Conservation (phyloP, 2,888 invertebrate species). For the Clepsis dumicolana region DNA sequence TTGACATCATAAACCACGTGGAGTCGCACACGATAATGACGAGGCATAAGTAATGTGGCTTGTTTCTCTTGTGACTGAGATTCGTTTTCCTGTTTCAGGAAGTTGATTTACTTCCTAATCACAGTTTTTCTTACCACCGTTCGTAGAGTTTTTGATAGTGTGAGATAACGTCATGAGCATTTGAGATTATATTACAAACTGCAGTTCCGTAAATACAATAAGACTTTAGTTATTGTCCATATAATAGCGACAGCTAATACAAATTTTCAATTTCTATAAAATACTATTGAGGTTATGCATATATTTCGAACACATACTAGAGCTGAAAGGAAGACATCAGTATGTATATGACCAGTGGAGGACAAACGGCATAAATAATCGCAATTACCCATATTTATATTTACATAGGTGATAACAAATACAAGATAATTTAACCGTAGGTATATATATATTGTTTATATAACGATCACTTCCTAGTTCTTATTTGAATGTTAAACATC, state of each 20-base stretch:
- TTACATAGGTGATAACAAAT: constrained; percentile 36
- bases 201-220: too few species aligned
- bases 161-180: neutral
- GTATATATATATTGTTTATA: constrained; percentile 33
- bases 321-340: constrained; percentile 11
- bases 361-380: constrained; percentile 21
- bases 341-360: neutral
- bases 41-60: constrained; percentile 19
- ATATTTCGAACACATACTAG: too few species aligned
- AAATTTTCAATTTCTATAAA: too few species aligned
- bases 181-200: too few species aligned
- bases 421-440: constrained; percentile 41
- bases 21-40: constrained; percentile 10
- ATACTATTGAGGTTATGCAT: too few species aligned
- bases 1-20: constrained; percentile 28
- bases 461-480: constrained; percentile 39
- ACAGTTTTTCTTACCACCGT: too few species aligned
- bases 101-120: neutral
- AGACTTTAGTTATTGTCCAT: too few species aligned
- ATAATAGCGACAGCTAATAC: too few species aligned
- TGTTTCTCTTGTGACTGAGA: constrained; percentile 11
- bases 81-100: neutral
- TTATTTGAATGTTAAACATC: constrained; percentile 28
- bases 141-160: neutral
- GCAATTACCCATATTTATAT: constrained; percentile 36